A percentile compares a stretch with the other conserved stretches of the same genome.
Evolutionary conservation across 2,797 vertebrate species (phyloP).

Genomic region (Labroides dimidiatus): DNA sequence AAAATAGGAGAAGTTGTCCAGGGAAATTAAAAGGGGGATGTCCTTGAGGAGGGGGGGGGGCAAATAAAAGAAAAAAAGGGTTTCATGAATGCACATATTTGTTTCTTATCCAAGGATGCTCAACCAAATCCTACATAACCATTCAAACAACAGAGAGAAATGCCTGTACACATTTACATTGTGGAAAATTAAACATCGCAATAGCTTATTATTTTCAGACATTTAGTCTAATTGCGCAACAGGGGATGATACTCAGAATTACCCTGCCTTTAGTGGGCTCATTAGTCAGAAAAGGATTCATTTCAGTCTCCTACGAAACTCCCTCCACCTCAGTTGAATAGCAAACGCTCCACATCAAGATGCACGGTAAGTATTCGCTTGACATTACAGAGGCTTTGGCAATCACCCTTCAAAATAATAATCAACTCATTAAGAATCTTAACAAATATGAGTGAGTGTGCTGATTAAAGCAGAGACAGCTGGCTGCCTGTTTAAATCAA

Average conservation of each 20-base stretch:
- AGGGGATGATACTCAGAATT: constrained; percentile 52
- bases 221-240: constrained; percentile 66
- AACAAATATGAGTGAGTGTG: constrained; percentile 39
- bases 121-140: constrained; percentile 12
- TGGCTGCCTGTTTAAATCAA: constrained; percentile 27
- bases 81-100: constrained; percentile 10
- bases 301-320: constrained; percentile 48
- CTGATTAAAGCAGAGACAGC: constrained; percentile 32
- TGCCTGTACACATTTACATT: constrained; percentile 29
- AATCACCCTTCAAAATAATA: constrained; percentile 55
- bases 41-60: constrained; percentile 28
- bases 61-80: constrained; percentile 12
- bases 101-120: constrained; percentile 33
- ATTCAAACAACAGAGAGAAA: constrained; percentile 25
- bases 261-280: constrained; percentile 68
- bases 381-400: constrained; percentile 44
- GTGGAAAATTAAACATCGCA: constrained; percentile 47
- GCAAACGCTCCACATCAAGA: constrained; percentile 62
- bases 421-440: constrained; percentile 50
- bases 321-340: constrained; percentile 53
- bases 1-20: neutral
- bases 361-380: constrained; percentile 27
- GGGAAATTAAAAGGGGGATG: constrained; percentile 3
- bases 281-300: constrained; percentile 60
- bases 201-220: constrained; percentile 57